A percentile compares a stretch with the other conserved stretches of the same genome.
Conservation (phyloP, 1,140 invertebrate species). For the Hylyphantes graminicola region DNA sequence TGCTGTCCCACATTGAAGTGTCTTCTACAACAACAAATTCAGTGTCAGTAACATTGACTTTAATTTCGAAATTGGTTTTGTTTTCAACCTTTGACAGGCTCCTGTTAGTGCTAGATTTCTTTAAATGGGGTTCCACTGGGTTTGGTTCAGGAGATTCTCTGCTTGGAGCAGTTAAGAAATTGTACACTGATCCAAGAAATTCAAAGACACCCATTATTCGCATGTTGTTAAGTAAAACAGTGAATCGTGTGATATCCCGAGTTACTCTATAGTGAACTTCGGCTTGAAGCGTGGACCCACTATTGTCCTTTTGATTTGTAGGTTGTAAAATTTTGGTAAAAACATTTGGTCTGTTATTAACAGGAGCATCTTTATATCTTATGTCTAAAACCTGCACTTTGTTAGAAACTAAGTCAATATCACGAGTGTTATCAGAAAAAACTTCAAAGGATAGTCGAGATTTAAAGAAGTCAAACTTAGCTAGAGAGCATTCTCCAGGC, state of each 20-base stretch:
- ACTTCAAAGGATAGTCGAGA: slow-evolving; percentile 86
- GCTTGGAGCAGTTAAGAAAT: slow-evolving; percentile 75
- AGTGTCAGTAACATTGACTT: slow-evolving; percentile 94
- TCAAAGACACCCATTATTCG: slow-evolving; percentile 92
- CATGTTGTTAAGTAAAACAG: slow-evolving; percentile 95
- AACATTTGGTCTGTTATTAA: slow-evolving; percentile 81
- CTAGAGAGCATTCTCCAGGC: slow-evolving; percentile 72
- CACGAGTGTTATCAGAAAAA: slow-evolving; percentile 87
- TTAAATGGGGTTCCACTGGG: neutral
- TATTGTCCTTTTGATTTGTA: slow-evolving; percentile 70
- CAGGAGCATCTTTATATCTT: slow-evolving; percentile 74
- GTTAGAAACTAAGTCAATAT: slow-evolving; percentile 91
- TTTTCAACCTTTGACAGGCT: neutral
- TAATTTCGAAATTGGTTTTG: slow-evolving; percentile 79
- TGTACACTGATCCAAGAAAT: slow-evolving; percentile 88
- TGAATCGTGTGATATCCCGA: slow-evolving; percentile 81
- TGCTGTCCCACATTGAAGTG: slow-evolving; percentile 85
- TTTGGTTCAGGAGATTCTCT: neutral
- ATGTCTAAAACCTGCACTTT: slow-evolving; percentile 90
- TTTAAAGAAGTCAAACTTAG: slow-evolving; percentile 92
- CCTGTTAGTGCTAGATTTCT: neutral
- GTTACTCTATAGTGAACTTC: slow-evolving; percentile 80
- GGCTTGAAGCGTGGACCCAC: slow-evolving; percentile 77
- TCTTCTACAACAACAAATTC: slow-evolving; percentile 95
- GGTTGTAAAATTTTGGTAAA: slow-evolving; percentile 92